A percentile compares a stretch with the other conserved stretches of the same genome.
phyloP scores from a whole-genome alignment of 2,888 invertebrate species.

The Chromoteleia sp. region DNA sequence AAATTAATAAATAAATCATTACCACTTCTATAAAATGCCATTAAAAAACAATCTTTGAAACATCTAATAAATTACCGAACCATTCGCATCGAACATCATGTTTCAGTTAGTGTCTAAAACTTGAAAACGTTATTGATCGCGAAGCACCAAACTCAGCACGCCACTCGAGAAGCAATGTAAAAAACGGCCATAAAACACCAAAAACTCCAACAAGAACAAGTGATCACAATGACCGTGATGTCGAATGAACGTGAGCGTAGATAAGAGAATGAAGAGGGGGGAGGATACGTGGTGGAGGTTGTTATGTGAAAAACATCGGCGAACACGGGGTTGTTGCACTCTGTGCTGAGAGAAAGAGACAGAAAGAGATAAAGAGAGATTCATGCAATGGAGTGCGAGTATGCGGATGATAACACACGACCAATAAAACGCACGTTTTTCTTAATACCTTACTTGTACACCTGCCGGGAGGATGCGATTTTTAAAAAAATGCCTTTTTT shows the following conservation, averaged over 20 bases:
- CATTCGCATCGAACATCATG: no score
- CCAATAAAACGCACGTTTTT: constrained; percentile 71
- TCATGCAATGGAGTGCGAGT: constrained; percentile 74
- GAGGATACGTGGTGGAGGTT: not conserved
- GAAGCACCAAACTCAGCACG: not conserved
- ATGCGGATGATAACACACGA: constrained; percentile 71
- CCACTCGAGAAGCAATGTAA: constrained; percentile 32
- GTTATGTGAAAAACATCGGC: constrained; percentile 34
- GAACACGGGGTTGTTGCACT: constrained; percentile 55
- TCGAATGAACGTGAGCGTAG: constrained; percentile 35
- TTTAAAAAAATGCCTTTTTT: constrained; percentile 74
- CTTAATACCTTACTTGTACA: constrained; percentile 79
- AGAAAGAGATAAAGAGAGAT: constrained; percentile 16
- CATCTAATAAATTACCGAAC: no score
- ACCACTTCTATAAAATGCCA: no score
- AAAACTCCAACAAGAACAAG: constrained; percentile 38
- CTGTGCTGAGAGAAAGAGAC: constrained; percentile 25
- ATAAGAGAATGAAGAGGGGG: constrained; percentile 27
- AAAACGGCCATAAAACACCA: constrained; percentile 37
- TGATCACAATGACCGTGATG: constrained; percentile 49
- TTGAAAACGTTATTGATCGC: constrained; percentile 49
- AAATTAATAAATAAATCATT: no score
- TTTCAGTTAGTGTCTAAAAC: not conserved
- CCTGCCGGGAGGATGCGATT: constrained; percentile 79
- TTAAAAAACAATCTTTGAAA: no score